Evolutionary conservation across 1,140 invertebrate genomes (phyloP).

Genomic region (Leptopilina boulardi): DNA sequence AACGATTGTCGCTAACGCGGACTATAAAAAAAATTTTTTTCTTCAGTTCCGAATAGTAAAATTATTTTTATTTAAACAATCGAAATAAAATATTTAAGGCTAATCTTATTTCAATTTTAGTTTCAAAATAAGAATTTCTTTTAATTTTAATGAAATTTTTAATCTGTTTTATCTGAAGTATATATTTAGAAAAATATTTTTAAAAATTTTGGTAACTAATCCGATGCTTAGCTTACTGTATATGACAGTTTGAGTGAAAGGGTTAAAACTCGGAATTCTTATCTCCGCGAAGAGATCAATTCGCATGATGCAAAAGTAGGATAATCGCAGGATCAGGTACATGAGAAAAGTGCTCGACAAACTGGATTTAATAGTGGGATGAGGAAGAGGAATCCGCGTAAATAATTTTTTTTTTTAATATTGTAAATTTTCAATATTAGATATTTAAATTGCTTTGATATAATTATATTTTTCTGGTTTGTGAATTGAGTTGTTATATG

Average conservation of each 20-base stretch:
- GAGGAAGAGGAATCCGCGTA: not conserved
- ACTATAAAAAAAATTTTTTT: no score
- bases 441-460: not conserved
- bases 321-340: not conserved
- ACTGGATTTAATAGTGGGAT: not conserved
- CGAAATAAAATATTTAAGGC: no score
- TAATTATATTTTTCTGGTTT: not conserved
- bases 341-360: not conserved
- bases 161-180: no score
- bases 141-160: no score
- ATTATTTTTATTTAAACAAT: no score
- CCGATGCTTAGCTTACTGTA: not conserved
- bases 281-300: not conserved
- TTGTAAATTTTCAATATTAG: not conserved
- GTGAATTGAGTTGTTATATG: not conserved
- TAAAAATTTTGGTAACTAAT: not conserved
- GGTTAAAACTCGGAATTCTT: slow-evolving; percentile 9
- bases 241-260: not conserved
- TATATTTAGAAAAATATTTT: no score
- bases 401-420: not conserved
- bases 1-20: no score
- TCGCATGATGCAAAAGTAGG: slow-evolving; percentile 12
- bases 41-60: no score
- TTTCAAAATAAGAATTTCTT: no score
- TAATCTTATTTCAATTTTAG: no score